Evolutionary conservation across 2,113 vertebrate genomes (phyloP).

Genomic region (Ornithorhynchus anatinus): DNA sequence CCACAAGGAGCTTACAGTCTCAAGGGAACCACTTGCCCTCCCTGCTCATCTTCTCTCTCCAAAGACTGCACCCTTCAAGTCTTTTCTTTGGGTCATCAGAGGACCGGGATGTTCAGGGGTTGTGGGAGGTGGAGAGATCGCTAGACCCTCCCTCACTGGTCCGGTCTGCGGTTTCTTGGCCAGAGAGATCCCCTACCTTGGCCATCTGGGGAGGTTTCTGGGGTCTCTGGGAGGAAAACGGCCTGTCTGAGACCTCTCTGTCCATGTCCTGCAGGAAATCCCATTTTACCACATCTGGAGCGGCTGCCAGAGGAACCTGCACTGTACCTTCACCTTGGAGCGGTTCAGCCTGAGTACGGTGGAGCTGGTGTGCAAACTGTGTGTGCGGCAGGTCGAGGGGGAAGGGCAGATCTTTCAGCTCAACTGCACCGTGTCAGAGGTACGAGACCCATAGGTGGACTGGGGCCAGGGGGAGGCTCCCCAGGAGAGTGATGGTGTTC

Average conservation of each 20-base stretch:
- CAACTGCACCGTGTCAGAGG: constrained; percentile 89
- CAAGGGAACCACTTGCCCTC: no score
- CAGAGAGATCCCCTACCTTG: no score
- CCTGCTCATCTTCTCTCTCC: no score
- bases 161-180: no score
- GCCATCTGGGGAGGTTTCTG: neutral
- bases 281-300: constrained; percentile 94
- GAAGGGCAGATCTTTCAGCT: constrained; percentile 97
- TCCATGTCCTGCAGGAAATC: constrained; percentile 80
- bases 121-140: no score
- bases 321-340: constrained; percentile 92
- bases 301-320: constrained; percentile 87
- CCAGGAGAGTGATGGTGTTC: no score
- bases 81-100: no score
- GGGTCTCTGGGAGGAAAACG: neutral
- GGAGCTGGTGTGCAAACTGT: constrained; percentile 91
- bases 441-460: constrained; percentile 20
- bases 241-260: neutral
- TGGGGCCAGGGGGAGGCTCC: accelerated
- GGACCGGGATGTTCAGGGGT: no score
- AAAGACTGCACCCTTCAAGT: no score
- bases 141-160: no score
- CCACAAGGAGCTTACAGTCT: no score
- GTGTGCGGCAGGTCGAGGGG: constrained; percentile 91
- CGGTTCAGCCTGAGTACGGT: constrained; percentile 83